Percentiles rank a stretch among this genome's conserved stretches.
Conservation (phyloP, 1,140 invertebrate species). For the Drosophila lini region DNA sequence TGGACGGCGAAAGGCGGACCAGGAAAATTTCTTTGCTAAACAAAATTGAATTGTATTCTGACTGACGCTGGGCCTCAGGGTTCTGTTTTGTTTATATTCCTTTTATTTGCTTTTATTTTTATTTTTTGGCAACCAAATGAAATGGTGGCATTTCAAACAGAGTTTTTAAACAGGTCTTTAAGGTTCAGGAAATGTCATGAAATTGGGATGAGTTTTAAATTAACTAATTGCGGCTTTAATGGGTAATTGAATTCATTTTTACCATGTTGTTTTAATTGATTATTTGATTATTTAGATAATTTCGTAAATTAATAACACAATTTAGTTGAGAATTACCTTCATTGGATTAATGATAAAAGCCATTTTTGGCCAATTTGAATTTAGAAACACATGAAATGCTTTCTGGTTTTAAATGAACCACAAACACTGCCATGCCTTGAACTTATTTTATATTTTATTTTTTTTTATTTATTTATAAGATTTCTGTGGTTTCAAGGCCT, state of each 20-base stretch:
- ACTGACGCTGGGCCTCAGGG: conserved; percentile 51
- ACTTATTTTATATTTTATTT: too few species aligned
- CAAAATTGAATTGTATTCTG: conserved; percentile 80
- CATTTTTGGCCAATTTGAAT: neutral
- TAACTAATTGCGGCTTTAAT: neutral
- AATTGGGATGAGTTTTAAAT: neutral
- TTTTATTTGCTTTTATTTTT: conserved; percentile 20
- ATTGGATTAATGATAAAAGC: neutral
- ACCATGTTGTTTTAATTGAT: too few species aligned
- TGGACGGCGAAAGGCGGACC: neutral
- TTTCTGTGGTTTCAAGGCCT: too few species aligned
- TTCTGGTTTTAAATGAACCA: too few species aligned
- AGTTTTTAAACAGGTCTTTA: conserved; percentile 35
- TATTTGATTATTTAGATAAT: too few species aligned
- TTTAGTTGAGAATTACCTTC: too few species aligned
- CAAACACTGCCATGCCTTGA: too few species aligned
- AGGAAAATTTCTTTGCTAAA: conserved; percentile 55
- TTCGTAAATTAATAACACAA: too few species aligned
- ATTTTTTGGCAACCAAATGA: conserved; percentile 44
- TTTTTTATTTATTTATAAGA: too few species aligned
- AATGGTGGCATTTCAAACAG: conserved; percentile 45
- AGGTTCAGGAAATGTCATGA: neutral
- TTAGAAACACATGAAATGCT: neutral
- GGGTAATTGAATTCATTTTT: neutral
- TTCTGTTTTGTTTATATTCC: conserved; percentile 43